Evolutionary conservation across 2,888 invertebrate species (phyloP).

Genomic region (Caenorhabditis drosophilae): DNA sequence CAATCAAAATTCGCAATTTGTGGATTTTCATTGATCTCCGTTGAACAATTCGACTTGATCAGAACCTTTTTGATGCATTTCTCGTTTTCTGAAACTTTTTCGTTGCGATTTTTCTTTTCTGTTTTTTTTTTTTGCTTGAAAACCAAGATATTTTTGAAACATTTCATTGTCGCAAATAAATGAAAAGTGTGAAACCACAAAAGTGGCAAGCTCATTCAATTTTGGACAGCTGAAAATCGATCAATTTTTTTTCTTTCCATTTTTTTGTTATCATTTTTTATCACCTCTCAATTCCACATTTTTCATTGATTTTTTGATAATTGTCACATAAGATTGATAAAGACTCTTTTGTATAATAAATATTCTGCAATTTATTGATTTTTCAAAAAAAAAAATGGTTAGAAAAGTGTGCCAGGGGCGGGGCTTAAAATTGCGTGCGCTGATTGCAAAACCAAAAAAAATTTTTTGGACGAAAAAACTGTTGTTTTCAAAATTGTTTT

Average conservation of each 20-base stretch:
- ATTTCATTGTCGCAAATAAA: conserved; percentile 17
- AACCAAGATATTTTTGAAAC: conserved; percentile 3
- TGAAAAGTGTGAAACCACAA: conserved; percentile 25
- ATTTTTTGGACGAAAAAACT: too few species aligned
- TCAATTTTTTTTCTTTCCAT: too few species aligned
- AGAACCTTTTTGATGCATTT: conserved; percentile 13
- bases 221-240: too few species aligned
- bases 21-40: conserved; percentile 15
- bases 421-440: too few species aligned
- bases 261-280: too few species aligned
- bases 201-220: conserved; percentile 12
- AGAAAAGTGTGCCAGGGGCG: too few species aligned
- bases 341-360: conserved; percentile 27
- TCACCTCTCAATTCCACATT: conserved; percentile 10
- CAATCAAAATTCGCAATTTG: conserved; percentile 28
- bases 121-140: too few species aligned
- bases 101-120: too few species aligned
- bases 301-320: conserved; percentile 14
- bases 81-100: conserved; percentile 9
- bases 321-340: conserved; percentile 19
- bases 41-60: conserved; percentile 17
- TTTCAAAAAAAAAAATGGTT: too few species aligned
- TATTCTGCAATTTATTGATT: conserved; percentile 9
- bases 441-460: too few species aligned
- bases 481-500: too few species aligned